Conservation (phyloP, 2,113 vertebrate genomes). For the Grallaria varia region DNA sequence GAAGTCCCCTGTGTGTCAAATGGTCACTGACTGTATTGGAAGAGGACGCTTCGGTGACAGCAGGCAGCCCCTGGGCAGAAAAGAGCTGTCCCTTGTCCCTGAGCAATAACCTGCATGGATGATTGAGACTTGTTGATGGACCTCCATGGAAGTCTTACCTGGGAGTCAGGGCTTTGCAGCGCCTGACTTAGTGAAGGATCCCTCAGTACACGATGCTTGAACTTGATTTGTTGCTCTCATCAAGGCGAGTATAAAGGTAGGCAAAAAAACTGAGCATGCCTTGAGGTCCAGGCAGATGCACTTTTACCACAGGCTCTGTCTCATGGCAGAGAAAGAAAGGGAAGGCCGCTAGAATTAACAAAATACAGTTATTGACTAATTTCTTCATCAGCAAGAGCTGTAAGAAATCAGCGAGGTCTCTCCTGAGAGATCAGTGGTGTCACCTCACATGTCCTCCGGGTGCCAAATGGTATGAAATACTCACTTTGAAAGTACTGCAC, state of each 20-base stretch:
- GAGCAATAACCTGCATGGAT: slow-evolving; percentile 21
- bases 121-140: slow-evolving; percentile 56
- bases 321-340: neutral
- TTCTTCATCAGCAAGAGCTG: neutral
- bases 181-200: neutral
- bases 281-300: neutral
- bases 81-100: slow-evolving; percentile 16
- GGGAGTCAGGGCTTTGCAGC: neutral
- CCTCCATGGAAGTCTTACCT: neutral
- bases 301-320: neutral
- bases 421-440: slow-evolving; percentile 4
- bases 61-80: neutral
- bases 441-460: slow-evolving; percentile 7
- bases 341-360: neutral
- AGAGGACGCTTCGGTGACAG: slow-evolving; percentile 23
- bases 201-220: slow-evolving; percentile 1
- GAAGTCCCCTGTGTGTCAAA: neutral
- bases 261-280: neutral
- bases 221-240: slow-evolving; percentile 19
- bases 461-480: slow-evolving; percentile 15
- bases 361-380: slow-evolving; percentile 8
- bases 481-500: slow-evolving; percentile 16
- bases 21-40: neutral
- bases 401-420: slow-evolving; percentile 8
- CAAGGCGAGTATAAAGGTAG: slow-evolving; percentile 14